phyloP scores from a whole-genome alignment of 2,797 vertebrate species.

The Coilia nasus region DNA sequence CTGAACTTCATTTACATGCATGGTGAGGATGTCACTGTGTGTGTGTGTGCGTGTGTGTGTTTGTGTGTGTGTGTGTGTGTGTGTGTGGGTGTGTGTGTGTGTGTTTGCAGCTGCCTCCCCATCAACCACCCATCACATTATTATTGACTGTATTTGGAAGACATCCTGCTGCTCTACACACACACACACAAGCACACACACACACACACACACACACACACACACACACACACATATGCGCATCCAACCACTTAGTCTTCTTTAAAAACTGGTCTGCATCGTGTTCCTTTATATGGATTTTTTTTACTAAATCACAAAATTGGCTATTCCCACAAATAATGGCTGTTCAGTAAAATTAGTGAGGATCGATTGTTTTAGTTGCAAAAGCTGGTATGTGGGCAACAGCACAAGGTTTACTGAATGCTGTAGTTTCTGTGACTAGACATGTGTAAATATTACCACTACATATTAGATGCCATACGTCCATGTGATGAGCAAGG shows the following conservation, averaged over 20 bases:
- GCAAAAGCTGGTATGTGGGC: too few relatives aligned
- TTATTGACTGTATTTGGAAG: slow-evolving; percentile 55
- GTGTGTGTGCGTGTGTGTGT: background rate
- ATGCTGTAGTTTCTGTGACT: background rate
- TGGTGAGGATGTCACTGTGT: slow-evolving; percentile 51
- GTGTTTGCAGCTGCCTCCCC: slow-evolving; percentile 55
- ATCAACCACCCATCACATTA: slow-evolving; percentile 61
- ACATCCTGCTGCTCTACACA: background rate
- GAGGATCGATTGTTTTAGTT: too few relatives aligned
- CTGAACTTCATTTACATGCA: slow-evolving; percentile 62
- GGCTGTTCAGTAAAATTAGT: background rate
- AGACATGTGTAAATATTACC: slow-evolving; percentile 6
- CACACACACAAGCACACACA: background rate
- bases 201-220: background rate
- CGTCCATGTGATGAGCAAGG: slow-evolving; percentile 23
- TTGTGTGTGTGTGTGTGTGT: slow-evolving; percentile 32
- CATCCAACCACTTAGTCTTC: too few relatives aligned
- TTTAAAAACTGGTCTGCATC: background rate
- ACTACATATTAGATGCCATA: slow-evolving; percentile 17
- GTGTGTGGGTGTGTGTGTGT: slow-evolving; percentile 43
- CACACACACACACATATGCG: background rate
- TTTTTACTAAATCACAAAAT: background rate
- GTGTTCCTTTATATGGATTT: background rate
- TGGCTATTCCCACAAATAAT: background rate
- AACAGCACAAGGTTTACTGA: background rate